Evolutionary conservation across 2,888 invertebrate genomes (phyloP).

Genomic region (Netelia fuscicornis): DNA sequence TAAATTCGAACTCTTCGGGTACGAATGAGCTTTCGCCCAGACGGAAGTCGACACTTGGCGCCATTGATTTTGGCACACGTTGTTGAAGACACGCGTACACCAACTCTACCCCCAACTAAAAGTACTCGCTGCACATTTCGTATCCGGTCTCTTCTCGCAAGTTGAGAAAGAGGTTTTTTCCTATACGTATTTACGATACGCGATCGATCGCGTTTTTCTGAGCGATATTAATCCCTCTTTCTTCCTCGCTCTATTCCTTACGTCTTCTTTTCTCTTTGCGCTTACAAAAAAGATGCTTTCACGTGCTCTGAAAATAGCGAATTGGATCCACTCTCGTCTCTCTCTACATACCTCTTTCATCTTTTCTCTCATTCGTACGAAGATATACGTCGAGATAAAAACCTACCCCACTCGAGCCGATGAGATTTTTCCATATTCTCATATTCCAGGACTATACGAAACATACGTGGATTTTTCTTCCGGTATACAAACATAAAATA

Average conservation of each 20-base stretch:
- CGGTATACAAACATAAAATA: not conserved
- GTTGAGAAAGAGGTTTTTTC: not conserved
- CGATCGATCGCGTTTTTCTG: slow-evolving; percentile 1
- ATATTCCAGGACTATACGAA: not conserved
- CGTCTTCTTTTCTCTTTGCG: not conserved
- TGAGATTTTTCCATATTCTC: slow-evolving; percentile 1
- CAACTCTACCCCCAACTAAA: not conserved
- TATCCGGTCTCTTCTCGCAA: not conserved
- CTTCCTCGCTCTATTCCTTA: not conserved
- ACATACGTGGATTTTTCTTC: slow-evolving; percentile 1
- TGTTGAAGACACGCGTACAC: slow-evolving; percentile 1
- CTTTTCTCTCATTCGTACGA: slow-evolving; percentile 2
- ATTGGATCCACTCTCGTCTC: not conserved
- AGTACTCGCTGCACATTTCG: not conserved
- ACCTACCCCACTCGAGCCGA: slow-evolving; percentile 8
- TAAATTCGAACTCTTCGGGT: not conserved
- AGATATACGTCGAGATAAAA: slow-evolving; percentile 28
- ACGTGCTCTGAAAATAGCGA: slow-evolving; percentile 7
- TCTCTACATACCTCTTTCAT: not conserved
- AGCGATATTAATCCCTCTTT: slow-evolving; percentile 3
- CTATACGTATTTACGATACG: not conserved
- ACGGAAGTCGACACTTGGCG: slow-evolving; percentile 49
- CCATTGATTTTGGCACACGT: slow-evolving; percentile 35
- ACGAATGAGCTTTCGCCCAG: slow-evolving; percentile 27
- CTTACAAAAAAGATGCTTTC: slow-evolving; percentile 9